Percentiles rank a stretch among this genome's conserved stretches.
phyloP scores from a whole-genome alignment of 1,140 invertebrate species.

The Drosophila busckii region DNA sequence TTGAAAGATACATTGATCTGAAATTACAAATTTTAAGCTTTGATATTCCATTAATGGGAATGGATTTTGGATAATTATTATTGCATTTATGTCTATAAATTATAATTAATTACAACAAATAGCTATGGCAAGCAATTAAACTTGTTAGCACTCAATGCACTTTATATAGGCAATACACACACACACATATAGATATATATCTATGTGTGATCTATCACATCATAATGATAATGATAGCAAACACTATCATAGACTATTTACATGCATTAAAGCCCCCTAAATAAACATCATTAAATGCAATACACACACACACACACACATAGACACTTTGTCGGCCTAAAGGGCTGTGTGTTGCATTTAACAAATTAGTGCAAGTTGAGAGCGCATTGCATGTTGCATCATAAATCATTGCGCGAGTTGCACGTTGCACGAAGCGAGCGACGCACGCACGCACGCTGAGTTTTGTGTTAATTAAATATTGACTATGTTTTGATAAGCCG shows the following conservation, averaged over 20 bases:
- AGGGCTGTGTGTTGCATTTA: constrained; percentile 9
- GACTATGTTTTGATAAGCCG: constrained; percentile 73
- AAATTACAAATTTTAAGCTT: too few species aligned
- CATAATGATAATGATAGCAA: too few species aligned
- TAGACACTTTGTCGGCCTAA: constrained; percentile 48
- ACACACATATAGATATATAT: too few species aligned
- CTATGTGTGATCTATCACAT: too few species aligned
- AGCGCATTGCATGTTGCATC: constrained; percentile 14
- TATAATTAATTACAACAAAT: too few species aligned
- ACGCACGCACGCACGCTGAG: constrained; percentile 40
- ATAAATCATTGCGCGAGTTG: constrained; percentile 56
- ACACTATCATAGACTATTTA: constrained; percentile 23
- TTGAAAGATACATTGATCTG: too few species aligned
- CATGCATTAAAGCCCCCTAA: constrained; percentile 6
- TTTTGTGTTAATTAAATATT: constrained; percentile 77
- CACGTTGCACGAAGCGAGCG: constrained; percentile 10
- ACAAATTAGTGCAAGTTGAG: constrained; percentile 35
- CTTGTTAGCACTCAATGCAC: too few species aligned
- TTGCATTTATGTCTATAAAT: too few species aligned
- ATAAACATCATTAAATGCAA: constrained; percentile 34
- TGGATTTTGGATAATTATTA: too few species aligned
- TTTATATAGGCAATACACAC: too few species aligned
- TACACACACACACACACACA: background rate
- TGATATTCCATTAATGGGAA: too few species aligned
- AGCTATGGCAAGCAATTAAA: too few species aligned